Conservation (phyloP, 2,888 invertebrate genomes). For the Encarsia formosa region DNA sequence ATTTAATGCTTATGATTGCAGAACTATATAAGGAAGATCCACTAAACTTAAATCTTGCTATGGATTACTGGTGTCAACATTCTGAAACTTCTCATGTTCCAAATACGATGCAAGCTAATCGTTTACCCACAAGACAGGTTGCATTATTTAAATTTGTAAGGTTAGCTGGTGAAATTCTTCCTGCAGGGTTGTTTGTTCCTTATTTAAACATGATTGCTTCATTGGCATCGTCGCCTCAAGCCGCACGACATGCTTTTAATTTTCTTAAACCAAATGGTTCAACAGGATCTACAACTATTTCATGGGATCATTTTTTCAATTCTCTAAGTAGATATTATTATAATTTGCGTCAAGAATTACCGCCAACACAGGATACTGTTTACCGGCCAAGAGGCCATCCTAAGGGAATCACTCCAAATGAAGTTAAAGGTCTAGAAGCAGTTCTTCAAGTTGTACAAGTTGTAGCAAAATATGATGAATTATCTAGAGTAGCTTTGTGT, state of each 20-base stretch:
- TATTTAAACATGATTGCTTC: constrained; percentile 84
- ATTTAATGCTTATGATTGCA: constrained; percentile 74
- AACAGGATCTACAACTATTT: constrained; percentile 57
- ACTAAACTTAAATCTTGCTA: constrained; percentile 62
- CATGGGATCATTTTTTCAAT: constrained; percentile 82
- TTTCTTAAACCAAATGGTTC: constrained; percentile 67
- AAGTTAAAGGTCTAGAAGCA: constrained; percentile 80
- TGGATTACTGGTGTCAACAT: constrained; percentile 79
- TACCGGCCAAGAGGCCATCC: constrained; percentile 57
- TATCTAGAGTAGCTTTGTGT: constrained; percentile 75
- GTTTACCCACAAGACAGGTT: constrained; percentile 63
- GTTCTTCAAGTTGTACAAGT: constrained; percentile 74
- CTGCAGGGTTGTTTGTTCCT: constrained; percentile 77
- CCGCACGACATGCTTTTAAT: constrained; percentile 75
- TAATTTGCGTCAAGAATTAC: constrained; percentile 67
- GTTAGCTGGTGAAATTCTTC: constrained; percentile 79
- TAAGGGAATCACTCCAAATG: constrained; percentile 71
- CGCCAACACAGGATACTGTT: constrained; percentile 62
- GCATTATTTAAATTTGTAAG: constrained; percentile 88
- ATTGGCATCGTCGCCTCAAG: constrained; percentile 70
- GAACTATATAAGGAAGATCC: constrained; percentile 75
- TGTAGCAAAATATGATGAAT: constrained; percentile 76
- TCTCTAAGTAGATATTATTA: constrained; percentile 72
- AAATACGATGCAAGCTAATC: constrained; percentile 42
- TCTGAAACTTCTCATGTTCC: constrained; percentile 48